phyloP scores from a whole-genome alignment of 2,113 vertebrate genomes.

The Phalacrocorax aristotelis region DNA sequence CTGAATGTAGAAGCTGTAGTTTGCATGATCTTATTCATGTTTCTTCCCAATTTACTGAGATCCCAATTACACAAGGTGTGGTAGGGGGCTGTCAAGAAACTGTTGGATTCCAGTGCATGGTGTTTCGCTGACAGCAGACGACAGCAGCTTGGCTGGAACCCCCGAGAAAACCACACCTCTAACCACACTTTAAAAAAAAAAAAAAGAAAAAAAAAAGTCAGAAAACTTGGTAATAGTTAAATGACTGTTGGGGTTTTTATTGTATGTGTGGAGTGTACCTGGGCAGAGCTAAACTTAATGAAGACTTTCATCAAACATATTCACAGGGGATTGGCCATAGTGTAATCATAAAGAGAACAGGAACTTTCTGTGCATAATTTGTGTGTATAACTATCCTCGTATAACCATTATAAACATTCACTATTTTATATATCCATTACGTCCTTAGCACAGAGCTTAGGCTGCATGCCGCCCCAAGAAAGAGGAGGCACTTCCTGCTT shows the following conservation, averaged over 20 bases:
- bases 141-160: background rate
- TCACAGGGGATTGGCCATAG: background rate
- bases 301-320: background rate
- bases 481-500: background rate
- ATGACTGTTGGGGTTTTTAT: background rate
- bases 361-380: background rate
- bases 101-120: background rate
- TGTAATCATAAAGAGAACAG: background rate
- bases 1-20: background rate
- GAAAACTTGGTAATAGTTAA: background rate
- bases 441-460: fast-evolving
- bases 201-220: background rate
- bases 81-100: background rate
- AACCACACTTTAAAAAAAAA: background rate
- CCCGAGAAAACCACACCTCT: background rate
- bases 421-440: background rate
- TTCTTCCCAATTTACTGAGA: background rate
- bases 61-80: background rate
- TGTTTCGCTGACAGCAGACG: background rate
- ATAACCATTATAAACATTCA: background rate
- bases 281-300: background rate
- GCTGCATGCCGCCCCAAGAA: background rate
- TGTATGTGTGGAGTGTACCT: background rate
- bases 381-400: too few species aligned
- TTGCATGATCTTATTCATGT: background rate